Percentiles rank a stretch among this genome's conserved stretches.
Evolutionary conservation across 2,113 vertebrate genomes (phyloP).

Genomic region (Amazona vittata): DNA sequence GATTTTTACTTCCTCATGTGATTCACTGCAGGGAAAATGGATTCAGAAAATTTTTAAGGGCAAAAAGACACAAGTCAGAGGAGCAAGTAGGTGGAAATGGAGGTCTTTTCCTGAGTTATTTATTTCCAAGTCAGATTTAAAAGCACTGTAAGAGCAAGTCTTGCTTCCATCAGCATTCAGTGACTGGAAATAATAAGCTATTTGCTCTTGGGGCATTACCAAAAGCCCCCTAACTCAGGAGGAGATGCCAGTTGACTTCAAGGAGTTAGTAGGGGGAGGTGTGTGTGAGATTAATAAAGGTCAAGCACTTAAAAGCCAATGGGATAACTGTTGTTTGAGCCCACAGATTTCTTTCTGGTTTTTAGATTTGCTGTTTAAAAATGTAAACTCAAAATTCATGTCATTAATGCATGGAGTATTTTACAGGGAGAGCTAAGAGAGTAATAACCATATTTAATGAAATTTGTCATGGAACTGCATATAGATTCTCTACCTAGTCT

Average conservation of each 20-base stretch:
- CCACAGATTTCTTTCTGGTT: background rate
- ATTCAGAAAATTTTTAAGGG: conserved; percentile 43
- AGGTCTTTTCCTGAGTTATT: conserved; percentile 21
- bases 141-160: background rate
- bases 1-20: conserved; percentile 66
- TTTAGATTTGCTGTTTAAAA: conserved; percentile 31
- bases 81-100: conserved; percentile 2
- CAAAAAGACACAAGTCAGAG: conserved; percentile 9
- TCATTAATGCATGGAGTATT: conserved; percentile 1
- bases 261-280: background rate
- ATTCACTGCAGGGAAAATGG: conserved; percentile 59
- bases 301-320: background rate
- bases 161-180: background rate
- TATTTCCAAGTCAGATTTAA: conserved; percentile 30
- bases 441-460: background rate
- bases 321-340: background rate
- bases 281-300: background rate
- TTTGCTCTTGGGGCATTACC: background rate
- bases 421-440: background rate
- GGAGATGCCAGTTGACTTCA: background rate
- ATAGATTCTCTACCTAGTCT: background rate
- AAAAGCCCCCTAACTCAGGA: background rate
- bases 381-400: conserved; percentile 4
- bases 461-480: background rate
- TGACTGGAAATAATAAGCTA: background rate